phyloP scores from a whole-genome alignment of 2,113 vertebrate species.

The Lepisosteus osseus region DNA sequence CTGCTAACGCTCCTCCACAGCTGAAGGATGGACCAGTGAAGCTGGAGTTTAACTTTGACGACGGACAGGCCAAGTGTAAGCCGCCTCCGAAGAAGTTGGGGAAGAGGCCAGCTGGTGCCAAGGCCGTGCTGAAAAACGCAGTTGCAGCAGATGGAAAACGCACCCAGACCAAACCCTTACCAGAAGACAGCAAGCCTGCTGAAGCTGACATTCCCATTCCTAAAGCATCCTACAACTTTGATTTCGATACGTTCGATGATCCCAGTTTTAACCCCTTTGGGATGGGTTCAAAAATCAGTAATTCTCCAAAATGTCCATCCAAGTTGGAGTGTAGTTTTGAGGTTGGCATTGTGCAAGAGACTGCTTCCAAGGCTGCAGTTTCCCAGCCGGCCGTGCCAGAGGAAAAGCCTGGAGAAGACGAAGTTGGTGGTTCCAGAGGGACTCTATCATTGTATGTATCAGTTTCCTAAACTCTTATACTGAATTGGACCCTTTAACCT shows the following conservation, averaged over 20 bases:
- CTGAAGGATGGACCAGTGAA: slow-evolving; percentile 48
- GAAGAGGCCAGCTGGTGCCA: slow-evolving; percentile 54
- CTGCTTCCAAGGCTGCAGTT: neutral
- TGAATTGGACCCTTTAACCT: too few relatives aligned
- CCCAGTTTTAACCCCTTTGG: slow-evolving; percentile 70
- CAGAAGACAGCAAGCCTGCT: neutral
- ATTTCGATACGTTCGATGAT: slow-evolving; percentile 68
- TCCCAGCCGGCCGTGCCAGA: neutral
- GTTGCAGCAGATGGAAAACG: slow-evolving; percentile 21
- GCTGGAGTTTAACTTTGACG: slow-evolving; percentile 77
- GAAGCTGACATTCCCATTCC: slow-evolving; percentile 36
- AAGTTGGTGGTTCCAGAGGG: too few relatives aligned
- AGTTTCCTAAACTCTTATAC: too few relatives aligned
- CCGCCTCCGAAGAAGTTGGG: slow-evolving; percentile 65
- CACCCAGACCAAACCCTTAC: neutral
- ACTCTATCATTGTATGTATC: too few relatives aligned
- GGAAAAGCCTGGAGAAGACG: slow-evolving; percentile 9
- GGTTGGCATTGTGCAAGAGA: neutral
- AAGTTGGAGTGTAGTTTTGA: too few relatives aligned
- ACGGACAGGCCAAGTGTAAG: slow-evolving; percentile 52
- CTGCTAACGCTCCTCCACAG: slow-evolving; percentile 10
- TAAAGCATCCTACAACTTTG: slow-evolving; percentile 57
- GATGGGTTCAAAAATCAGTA: slow-evolving; percentile 47
- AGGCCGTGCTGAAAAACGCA: slow-evolving; percentile 46
- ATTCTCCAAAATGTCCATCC: slow-evolving; percentile 39